Base-by-base conservation (phyloP, 2,113 vertebrate species). In the Harpagus bidentatus region DNA sequence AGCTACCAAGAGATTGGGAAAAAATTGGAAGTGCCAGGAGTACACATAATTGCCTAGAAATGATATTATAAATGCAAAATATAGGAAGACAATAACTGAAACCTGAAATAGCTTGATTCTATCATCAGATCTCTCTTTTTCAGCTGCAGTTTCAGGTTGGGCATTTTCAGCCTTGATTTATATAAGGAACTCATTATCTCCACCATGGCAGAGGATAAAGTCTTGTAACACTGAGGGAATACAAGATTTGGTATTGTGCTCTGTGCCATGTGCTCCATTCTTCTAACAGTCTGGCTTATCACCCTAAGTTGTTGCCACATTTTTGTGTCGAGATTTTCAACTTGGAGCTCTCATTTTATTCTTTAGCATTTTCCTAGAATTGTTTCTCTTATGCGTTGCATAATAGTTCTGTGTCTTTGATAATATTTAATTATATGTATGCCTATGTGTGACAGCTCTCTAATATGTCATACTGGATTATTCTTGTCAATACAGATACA, bases 221-320 rank as follows among this genome's bases (percentile, higher is more conserved):
- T 42, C 43, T 86, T 91, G 43, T 34, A 69, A 86, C 45, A 19
- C 13, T 56, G 40, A 47, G 50, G n/a, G 23, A 83, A 55, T n/a
- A 5, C 1, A 36, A 85, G 65, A 22, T 74, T 45, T 91, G 15
- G 9, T 85, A 18, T 67, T 67, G 13, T 91, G 36, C 34, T 84
- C 31, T 38, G 40, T 89, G 59, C 53, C 8, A 1, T 16, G 34
- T 73, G 7, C 29, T 76, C 8, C 59, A n/a, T 52, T 52, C 55
- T 85, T 82, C 9, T 58, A n/a, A 25, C 3, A 42, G 43, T 38
- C 29, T 26, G 26, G 6, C 14, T 90, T 72, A 38, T 12, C 26
- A 11, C 38, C 29, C 21, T 43, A 52, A 67, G 38, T 52, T 0
- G 0, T 56, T 82, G 40, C 43, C 53, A 36, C 13, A 9, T 61